Evolutionary conservation across 2,888 invertebrate genomes (phyloP), one percentile per base, ranked within the genome.

Genomic region (Cryptus armator): DNA sequence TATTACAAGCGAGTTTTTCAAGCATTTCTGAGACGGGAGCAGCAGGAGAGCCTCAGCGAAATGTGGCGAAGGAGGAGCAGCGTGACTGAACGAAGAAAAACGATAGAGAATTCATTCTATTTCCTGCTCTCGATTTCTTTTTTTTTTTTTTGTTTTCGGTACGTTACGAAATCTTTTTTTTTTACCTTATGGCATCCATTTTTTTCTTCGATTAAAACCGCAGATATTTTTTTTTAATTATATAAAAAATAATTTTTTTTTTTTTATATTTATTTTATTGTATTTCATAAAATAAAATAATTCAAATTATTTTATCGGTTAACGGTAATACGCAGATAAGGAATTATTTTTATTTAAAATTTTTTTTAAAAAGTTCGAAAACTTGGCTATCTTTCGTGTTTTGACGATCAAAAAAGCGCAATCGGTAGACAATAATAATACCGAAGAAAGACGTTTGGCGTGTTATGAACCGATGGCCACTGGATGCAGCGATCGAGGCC

Each of bases 401-500:
- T 24, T 24, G 24, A 29, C 62, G 43, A 75, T 62, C 59, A n/a
- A 59, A 7, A 14, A 44, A 29, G 19, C 32, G 44, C 43, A 59
- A 43, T 68, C 16, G 12, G n/a, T 32, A 19, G 32, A 48, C 64
- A 48, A 76, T 82, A 79, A 76, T 82, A 79, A 76, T 71, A 71
- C 43, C 14, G 51, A 32, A 10, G 14, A 46, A 32, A 51, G 75
- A 53, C 62, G 71, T 68, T 67, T 37, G 51, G 37, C 71, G 62
- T 64, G 74, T 84, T 19, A 56, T 76, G 48, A 64, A 43, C 64
- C 44, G 56, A 81, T 74, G 78, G 76, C 70, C 48, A 75, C 48
- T 84, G 75, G 70, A 81, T 77, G 70, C 87, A 88, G 86, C 87
- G 86, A 88, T 90, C 89, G 89, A 88, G 88, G 84, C 86, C 85